Conservation (phyloP, 2,888 invertebrate species). For the Leptothorax acervorum region DNA sequence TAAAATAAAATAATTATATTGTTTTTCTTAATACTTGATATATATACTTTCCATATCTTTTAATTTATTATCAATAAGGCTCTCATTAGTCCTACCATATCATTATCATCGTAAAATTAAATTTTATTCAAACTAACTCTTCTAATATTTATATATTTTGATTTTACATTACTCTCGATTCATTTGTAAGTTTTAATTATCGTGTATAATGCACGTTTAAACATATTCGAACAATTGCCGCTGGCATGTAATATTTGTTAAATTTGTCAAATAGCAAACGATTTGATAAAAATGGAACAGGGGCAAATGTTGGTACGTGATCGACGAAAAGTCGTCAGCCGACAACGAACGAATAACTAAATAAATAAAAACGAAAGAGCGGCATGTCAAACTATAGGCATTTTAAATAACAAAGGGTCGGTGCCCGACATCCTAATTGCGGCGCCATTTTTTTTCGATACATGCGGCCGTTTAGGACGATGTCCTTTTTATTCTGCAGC, state of each 20-base stretch:
- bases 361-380: conserved; percentile 26
- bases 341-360: conserved; percentile 32
- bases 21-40: not conserved
- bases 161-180: not conserved
- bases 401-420: conserved; percentile 66
- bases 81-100: not conserved
- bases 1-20: conserved; percentile 9
- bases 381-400: conserved; percentile 60
- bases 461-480: conserved; percentile 56
- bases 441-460: conserved; percentile 72
- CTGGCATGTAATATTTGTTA: conserved; percentile 34
- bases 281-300: conserved; percentile 42
- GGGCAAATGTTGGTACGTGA: conserved; percentile 34
- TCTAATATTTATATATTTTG: not conserved
- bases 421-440: conserved; percentile 65
- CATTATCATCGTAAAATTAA: not conserved
- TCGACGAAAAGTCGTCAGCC: conserved; percentile 27
- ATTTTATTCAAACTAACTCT: not conserved
- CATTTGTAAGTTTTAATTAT: not conserved
- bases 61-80: not conserved
- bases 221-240: conserved; percentile 12
- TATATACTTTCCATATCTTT: not conserved
- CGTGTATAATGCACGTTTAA: not conserved
- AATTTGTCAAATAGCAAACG: conserved; percentile 34
- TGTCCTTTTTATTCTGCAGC: conserved; percentile 47